Conservation (phyloP, 1,140 invertebrate species). For the Pseudomyrmex sp. region DNA sequence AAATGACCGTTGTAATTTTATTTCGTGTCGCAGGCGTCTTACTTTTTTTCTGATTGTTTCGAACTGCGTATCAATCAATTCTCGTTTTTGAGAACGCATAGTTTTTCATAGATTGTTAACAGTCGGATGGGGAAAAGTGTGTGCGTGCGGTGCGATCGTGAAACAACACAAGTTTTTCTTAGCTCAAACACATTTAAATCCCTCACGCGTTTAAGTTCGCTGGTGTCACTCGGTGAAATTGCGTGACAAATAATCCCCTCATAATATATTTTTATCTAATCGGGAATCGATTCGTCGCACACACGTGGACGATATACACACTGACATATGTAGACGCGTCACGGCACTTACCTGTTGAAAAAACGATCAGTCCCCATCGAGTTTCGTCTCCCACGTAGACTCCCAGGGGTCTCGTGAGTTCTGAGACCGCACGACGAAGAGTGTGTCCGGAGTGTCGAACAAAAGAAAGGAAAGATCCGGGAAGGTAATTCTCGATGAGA, state of each 20-base stretch:
- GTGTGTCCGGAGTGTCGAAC: constrained; percentile 27
- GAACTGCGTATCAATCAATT: too few relatives aligned
- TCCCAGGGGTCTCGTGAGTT: constrained; percentile 65
- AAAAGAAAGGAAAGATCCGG: constrained; percentile 29
- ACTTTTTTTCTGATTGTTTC: too few relatives aligned
- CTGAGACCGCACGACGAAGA: constrained; percentile 54
- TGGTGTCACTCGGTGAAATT: not conserved
- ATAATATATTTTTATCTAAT: constrained; percentile 28
- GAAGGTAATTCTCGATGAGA: constrained; percentile 27
- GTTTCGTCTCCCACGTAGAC: constrained; percentile 48
- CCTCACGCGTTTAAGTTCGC: not conserved
- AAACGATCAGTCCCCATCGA: constrained; percentile 58
- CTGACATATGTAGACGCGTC: constrained; percentile 58
- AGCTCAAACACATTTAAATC: not conserved
- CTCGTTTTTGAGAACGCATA: too few relatives aligned
- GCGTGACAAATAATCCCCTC: not conserved
- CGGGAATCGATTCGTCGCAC: not conserved
- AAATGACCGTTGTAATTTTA: not conserved
- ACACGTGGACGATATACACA: constrained; percentile 23
- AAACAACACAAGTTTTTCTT: not conserved
- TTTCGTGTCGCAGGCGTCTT: too few relatives aligned
- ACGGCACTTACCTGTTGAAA: constrained; percentile 68
- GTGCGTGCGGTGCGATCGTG: too few relatives aligned
- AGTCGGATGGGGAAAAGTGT: too few relatives aligned
- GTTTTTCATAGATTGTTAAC: too few relatives aligned